Percentiles rank a stretch among this genome's conserved stretches.
Conservation (phyloP, 1,140 invertebrate species). For the Drosophila rufa region DNA sequence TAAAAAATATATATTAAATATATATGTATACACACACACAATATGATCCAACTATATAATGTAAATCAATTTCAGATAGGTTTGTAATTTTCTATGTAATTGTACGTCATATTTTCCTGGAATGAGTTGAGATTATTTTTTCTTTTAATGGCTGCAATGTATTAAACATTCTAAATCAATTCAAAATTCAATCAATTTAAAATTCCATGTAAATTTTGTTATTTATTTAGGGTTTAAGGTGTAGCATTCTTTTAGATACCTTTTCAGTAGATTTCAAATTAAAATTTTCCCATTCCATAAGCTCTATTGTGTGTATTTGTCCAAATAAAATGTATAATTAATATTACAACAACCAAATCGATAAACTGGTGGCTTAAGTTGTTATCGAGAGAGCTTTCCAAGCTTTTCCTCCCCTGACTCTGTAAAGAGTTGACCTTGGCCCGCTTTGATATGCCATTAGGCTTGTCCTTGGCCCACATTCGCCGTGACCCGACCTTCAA, state of each 20-base stretch:
- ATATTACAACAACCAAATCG: background rate
- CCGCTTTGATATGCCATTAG: slow-evolving; percentile 23
- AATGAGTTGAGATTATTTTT: too few relatives aligned
- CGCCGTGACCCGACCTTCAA: slow-evolving; percentile 22
- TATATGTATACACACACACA: slow-evolving; percentile 46
- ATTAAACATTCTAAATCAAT: too few relatives aligned
- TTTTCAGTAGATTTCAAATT: background rate
- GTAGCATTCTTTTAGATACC: too few relatives aligned
- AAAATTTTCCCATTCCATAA: too few relatives aligned
- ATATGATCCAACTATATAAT: slow-evolving; percentile 60
- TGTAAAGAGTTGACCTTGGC: slow-evolving; percentile 45
- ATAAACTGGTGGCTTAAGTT: background rate
- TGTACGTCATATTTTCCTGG: slow-evolving; percentile 9
- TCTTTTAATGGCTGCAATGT: too few relatives aligned
- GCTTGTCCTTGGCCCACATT: slow-evolving; percentile 63
- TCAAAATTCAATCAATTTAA: too few relatives aligned
- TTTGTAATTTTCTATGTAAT: slow-evolving; percentile 77
- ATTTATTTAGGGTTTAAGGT: too few relatives aligned
- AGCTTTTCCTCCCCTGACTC: slow-evolving; percentile 27
- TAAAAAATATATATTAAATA: slow-evolving; percentile 49
- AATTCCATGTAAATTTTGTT: too few relatives aligned
- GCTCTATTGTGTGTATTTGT: background rate
- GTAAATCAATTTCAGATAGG: slow-evolving; percentile 77
- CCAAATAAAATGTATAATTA: slow-evolving; percentile 1
- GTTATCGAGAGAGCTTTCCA: slow-evolving; percentile 25